Evolutionary conservation across 2,797 vertebrate genomes (phyloP).

Genomic region (Microctenopoma lineatum): DNA sequence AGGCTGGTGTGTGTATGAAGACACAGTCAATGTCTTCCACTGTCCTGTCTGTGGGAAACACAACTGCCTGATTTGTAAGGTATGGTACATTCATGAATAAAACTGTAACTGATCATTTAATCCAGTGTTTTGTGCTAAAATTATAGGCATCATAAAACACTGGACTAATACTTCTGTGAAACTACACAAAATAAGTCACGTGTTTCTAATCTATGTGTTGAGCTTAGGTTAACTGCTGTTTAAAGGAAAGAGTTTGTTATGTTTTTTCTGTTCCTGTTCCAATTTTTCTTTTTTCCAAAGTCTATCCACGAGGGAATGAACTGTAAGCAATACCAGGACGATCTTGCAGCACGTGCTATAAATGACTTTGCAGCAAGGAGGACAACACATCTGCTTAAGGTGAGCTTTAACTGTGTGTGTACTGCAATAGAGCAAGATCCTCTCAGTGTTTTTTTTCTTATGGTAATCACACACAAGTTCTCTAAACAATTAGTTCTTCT

Average conservation of each 20-base stretch:
- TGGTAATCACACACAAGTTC: too few species aligned
- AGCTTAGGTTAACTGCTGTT: not conserved
- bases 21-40: conserved; percentile 86
- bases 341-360: conserved; percentile 81
- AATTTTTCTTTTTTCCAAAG: conserved; percentile 59
- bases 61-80: conserved; percentile 92
- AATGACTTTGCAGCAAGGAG: conserved; percentile 86
- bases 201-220: not conserved
- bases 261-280: conserved; percentile 9
- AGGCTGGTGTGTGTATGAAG: conserved; percentile 91
- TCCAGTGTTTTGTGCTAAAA: not conserved
- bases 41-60: conserved; percentile 87
- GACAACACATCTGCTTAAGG: conserved; percentile 88
- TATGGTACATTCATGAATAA: conserved; percentile 36
- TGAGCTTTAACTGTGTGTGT: conserved; percentile 38
- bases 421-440: not conserved
- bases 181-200: not conserved
- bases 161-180: not conserved
- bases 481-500: too few species aligned
- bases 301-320: conserved; percentile 89
- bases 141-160: not conserved
- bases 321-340: conserved; percentile 90
- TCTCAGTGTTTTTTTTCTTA: not conserved
- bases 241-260: not conserved
- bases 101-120: not conserved